These are phyloP conservation scores for Miltochrista miniata DNA, from an alignment of 2,888 invertebrate species.

Conservation along the genomic window DNA sequence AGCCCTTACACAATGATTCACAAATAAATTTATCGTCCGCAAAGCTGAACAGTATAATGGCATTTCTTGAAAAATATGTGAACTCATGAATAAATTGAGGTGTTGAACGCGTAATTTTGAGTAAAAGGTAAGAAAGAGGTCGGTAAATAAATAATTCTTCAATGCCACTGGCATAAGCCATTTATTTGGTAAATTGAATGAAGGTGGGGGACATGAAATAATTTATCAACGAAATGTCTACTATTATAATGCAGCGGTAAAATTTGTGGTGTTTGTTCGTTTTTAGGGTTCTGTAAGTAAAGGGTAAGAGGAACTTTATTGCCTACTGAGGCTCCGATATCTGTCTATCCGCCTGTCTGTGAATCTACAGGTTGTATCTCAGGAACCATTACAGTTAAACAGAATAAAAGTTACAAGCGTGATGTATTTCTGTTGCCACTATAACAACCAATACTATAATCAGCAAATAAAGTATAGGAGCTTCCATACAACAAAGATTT, in stretches of 20 bases:
- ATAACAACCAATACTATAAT: too few relatives aligned
- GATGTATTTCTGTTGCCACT: too few relatives aligned
- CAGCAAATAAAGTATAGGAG: too few relatives aligned
- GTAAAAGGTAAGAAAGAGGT: slow-evolving; percentile 41
- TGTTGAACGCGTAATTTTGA: slow-evolving; percentile 32
- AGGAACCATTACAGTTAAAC: too few relatives aligned
- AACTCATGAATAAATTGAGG: slow-evolving; percentile 48
- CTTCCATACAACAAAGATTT: too few relatives aligned
- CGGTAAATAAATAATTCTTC: slow-evolving; percentile 45
- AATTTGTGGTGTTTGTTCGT: slow-evolving; percentile 48
- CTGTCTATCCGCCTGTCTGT: too few relatives aligned
- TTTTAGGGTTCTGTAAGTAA: too few relatives aligned
- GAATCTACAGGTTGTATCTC: too few relatives aligned
- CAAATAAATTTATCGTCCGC: neutral
- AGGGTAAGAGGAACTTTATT: too few relatives aligned
- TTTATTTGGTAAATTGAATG: slow-evolving; percentile 58
- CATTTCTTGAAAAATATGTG: slow-evolving; percentile 38
- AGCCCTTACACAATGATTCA: too few relatives aligned
- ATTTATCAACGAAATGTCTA: slow-evolving; percentile 59
- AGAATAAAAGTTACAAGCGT: too few relatives aligned
- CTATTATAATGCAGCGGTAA: slow-evolving; percentile 46
- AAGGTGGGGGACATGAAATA: slow-evolving; percentile 49
- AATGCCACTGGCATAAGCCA: slow-evolving; percentile 50
- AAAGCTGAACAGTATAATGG: slow-evolving; percentile 21
- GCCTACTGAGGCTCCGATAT: too few relatives aligned